Base-by-base conservation (phyloP, 1,140 invertebrate genomes). In the Camponotus pennsylvanicus region DNA sequence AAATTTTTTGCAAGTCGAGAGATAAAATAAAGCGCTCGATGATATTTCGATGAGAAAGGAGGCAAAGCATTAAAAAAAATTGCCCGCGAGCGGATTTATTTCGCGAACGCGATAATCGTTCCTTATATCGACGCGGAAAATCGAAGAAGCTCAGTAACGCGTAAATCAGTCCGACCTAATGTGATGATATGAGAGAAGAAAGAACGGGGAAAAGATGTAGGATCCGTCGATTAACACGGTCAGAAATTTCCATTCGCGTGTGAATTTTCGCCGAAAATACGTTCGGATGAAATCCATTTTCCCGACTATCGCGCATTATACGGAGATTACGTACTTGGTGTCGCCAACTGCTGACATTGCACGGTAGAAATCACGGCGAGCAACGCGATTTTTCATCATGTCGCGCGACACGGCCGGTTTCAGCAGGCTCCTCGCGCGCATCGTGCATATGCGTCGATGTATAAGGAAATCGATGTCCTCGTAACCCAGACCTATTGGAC, bases 401-500 rank as follows among this genome's bases (percentile, higher is more conserved):
- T 59, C 32, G 13, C 45, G 45, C 13, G 55, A 59, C 55, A 42
- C 79, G 52, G 52, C 27, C 27, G 18, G 8, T 61, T 82, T 73
- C 55, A 80, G 40, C 42, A 9, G 9, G 27, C 0, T 27, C 27
- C 27, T 27, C 27, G 27, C 27, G 27, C 27, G 27, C 27, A 1
- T 27, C n/a, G 9, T 13, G 27, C 55, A 37, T 13, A 11, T n/a
- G 9, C 73, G 75, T 8, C 57, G 70, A 55, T 64, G 76, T 85
- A 89, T 89, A 87, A 86, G 88, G 88, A 89, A 92, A 93, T 92
- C 92, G 86, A 92, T 92, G 93, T 93, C 92, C 92, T 84, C 80
- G 78, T 93, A 91, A 94, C 92, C 93, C 92, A 93, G 93, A 94
- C 93, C 92, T 90, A 92, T 93, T 82, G 87, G 64, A 88, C 86